phyloP scores from a whole-genome alignment of 1,140 invertebrate genomes.

The Zaprionus kolodkinae region DNA sequence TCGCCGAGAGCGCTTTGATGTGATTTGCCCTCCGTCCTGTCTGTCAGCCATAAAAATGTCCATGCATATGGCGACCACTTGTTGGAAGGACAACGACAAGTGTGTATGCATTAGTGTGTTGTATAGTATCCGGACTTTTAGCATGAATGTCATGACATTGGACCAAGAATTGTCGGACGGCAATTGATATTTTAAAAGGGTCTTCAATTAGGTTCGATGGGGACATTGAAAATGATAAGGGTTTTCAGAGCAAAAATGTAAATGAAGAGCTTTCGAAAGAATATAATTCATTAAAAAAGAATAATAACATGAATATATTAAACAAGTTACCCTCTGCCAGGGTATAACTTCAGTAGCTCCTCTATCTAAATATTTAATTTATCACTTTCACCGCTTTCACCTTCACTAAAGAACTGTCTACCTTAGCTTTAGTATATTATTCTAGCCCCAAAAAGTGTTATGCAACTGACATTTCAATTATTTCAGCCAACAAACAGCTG shows the following conservation, averaged over 20 bases:
- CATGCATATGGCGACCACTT: constrained; percentile 61
- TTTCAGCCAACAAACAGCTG: constrained; percentile 34
- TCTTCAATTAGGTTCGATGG: constrained; percentile 2
- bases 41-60: constrained; percentile 25
- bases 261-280: not conserved
- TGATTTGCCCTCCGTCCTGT: constrained; percentile 43
- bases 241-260: not conserved
- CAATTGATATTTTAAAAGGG: constrained; percentile 18
- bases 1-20: constrained; percentile 66
- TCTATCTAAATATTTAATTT: too few relatives aligned
- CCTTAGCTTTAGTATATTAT: constrained; percentile 13
- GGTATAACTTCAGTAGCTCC: too few relatives aligned
- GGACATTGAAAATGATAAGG: not conserved
- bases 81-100: constrained; percentile 47
- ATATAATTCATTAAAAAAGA: not conserved
- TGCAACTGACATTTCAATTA: constrained; percentile 67
- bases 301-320: too few relatives aligned
- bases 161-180: not conserved
- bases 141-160: constrained; percentile 65
- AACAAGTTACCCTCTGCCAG: too few relatives aligned
- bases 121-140: constrained; percentile 1
- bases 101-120: not conserved
- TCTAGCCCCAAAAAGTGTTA: not conserved
- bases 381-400: not conserved
- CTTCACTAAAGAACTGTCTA: not conserved